Conservation (phyloP, 2,113 vertebrate species). For the Talpa occidentalis region DNA sequence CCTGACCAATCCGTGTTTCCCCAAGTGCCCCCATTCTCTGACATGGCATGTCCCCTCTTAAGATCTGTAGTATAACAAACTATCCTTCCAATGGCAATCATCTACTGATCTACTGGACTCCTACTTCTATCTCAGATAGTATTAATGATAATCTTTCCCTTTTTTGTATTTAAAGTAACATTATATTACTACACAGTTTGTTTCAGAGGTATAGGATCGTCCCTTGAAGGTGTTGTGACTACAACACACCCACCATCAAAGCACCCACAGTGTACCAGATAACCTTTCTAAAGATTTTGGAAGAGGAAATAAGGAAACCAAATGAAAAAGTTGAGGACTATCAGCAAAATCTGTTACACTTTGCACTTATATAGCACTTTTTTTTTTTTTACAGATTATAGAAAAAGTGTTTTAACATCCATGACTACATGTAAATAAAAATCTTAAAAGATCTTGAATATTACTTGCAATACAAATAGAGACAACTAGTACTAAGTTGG, state of each 20-base stretch:
- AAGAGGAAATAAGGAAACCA: slow-evolving; percentile 24
- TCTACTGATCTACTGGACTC: not conserved
- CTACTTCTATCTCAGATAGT: slow-evolving; percentile 1
- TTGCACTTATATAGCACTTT: not conserved
- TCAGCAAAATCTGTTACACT: slow-evolving; percentile 49
- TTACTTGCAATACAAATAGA: slow-evolving; percentile 48
- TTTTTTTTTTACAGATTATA: not conserved
- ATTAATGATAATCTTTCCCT: slow-evolving; percentile 29
- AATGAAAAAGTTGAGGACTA: slow-evolving; percentile 7
- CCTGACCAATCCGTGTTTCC: not conserved
- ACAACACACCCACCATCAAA: too few relatives aligned
- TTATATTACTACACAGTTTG: too few relatives aligned
- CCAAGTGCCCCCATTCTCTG: not conserved
- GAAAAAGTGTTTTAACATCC: slow-evolving; percentile 43
- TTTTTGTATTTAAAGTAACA: too few relatives aligned
- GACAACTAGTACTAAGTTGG: not conserved
- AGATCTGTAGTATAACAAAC: not conserved
- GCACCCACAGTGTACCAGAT: not conserved
- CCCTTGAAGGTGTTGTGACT: too few relatives aligned
- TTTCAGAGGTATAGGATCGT: too few relatives aligned
- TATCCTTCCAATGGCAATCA: not conserved
- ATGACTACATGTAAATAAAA: slow-evolving; percentile 35
- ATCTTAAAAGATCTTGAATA: slow-evolving; percentile 26
- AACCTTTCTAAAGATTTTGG: slow-evolving; percentile 46
- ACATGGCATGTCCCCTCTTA: not conserved